These are phyloP conservation scores for Latrodectus geometricus DNA, from an alignment of 1,140 invertebrate species.

Conservation along the genomic window DNA sequence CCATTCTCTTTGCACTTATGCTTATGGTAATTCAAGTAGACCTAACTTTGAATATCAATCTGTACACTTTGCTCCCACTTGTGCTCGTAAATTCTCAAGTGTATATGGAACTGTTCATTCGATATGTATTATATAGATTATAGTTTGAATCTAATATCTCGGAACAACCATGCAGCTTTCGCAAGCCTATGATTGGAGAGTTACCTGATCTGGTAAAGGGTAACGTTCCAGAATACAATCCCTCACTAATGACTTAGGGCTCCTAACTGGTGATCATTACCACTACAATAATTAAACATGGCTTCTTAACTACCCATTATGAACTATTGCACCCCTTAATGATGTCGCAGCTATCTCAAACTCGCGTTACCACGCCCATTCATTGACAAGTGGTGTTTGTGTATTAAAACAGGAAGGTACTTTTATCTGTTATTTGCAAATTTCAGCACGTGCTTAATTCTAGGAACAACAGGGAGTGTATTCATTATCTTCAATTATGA, in stretches of 20 bases:
- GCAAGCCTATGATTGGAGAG: not conserved
- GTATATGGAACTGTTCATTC: not conserved
- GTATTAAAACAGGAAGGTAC: too few relatives aligned
- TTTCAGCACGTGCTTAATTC: not conserved
- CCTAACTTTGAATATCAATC: too few relatives aligned
- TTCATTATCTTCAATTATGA: too few relatives aligned
- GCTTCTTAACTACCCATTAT: constrained; percentile 54
- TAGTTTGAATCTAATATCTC: not conserved
- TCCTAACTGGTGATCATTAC: constrained; percentile 43
- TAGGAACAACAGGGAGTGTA: not conserved
- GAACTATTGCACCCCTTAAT: constrained; percentile 28
- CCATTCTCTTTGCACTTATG: too few relatives aligned
- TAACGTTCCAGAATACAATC: not conserved
- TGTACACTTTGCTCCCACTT: too few relatives aligned
- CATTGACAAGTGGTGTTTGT: too few relatives aligned
- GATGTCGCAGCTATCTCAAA: constrained; percentile 2
- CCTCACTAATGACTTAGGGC: constrained; percentile 10
- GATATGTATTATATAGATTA: not conserved
- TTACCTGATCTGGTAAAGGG: not conserved
- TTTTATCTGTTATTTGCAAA: too few relatives aligned
- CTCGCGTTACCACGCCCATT: not conserved
- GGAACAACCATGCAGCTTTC: not conserved
- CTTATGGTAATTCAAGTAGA: too few relatives aligned
- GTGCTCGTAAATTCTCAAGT: too few relatives aligned
- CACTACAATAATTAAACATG: constrained; percentile 42